Evolutionary conservation across 1,140 invertebrate genomes (phyloP), one percentile per base, ranked within the genome.

Genomic region (Galleria mellonella): DNA sequence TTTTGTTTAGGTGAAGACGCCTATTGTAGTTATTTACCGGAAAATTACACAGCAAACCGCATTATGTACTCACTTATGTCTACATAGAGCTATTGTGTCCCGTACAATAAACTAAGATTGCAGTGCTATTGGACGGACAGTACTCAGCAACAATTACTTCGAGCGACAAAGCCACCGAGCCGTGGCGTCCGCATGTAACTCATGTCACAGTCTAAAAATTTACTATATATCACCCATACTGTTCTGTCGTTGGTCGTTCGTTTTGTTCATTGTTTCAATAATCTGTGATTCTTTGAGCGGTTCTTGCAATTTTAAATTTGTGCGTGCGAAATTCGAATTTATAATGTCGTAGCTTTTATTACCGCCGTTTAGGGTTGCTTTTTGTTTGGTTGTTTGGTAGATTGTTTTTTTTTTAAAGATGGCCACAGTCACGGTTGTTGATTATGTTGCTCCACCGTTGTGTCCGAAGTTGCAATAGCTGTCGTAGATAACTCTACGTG

Each of bases 11-110:
- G 62, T 62, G 59, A 61, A 75, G 60, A 54, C 49, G 40, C 38
- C 71, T 58, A 82, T 76, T 73, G 70, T 72, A 62, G 50, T 56
- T 69, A 71, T 55, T 55, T 66, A 75, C 73, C 67, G 73, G 73
- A 82, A 82, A 82, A 82, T 83, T 79, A 79, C 72, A 69, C 66
- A 66, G 67, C 58, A 62, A 57, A 65, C 47, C 58, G 50, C 42
- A 56, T 57, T 63, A 62, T 63, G 63, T 63, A 61, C 45, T 54
- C 55, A 60, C 58, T 64, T 55, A 42, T 39, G 9, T n/a, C 30
- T 9, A 31, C 10, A 57, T 60, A 47, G 30, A 31, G 51, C 58
- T 46, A 74, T 69, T 67, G 68, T 67, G 68, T 69, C 56, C 70
- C 59, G 33, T 49, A 43, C 43, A 61, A 56, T 55, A 23, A 31